phyloP scores from a whole-genome alignment of 1,140 invertebrate species.

The Diprion similis region DNA sequence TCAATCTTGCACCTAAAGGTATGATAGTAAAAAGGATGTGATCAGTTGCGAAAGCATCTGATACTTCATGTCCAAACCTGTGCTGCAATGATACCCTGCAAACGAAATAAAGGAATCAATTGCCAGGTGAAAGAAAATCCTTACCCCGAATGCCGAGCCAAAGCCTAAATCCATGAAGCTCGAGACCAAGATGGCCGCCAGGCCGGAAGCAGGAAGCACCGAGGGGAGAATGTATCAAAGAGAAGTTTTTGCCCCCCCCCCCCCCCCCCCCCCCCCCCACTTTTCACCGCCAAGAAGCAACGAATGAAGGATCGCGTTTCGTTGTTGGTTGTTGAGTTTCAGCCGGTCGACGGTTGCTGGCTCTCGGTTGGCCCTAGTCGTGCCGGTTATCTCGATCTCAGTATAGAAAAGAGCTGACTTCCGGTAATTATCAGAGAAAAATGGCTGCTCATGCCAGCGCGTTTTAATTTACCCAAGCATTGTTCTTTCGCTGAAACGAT shows the following conservation, averaged over 20 bases:
- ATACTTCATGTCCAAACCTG: no score
- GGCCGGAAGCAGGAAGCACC: background rate
- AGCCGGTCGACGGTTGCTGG: background rate
- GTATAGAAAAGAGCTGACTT: conserved; percentile 34
- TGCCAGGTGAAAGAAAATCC: no score
- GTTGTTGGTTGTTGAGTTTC: conserved; percentile 19
- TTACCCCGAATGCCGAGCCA: no score
- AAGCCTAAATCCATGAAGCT: no score
- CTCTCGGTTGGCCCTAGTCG: conserved; percentile 30
- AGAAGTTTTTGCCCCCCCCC: conserved; percentile 13
- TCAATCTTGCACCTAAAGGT: no score
- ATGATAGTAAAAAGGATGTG: no score
- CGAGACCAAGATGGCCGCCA: background rate
- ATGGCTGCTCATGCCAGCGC: conserved; percentile 27
- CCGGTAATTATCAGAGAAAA: conserved; percentile 42
- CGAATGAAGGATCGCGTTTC: conserved; percentile 16
- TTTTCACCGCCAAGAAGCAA: conserved; percentile 19
- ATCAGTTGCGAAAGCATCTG: no score
- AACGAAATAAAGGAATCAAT: no score
- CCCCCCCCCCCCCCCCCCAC: conserved; percentile 24
- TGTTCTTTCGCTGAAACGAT: background rate
- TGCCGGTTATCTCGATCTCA: conserved; percentile 39
- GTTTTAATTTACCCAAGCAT: conserved; percentile 31
- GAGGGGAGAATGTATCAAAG: background rate
- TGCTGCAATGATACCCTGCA: no score